Conservation (phyloP, 2,113 vertebrate genomes). For the Lepus europaeus region DNA sequence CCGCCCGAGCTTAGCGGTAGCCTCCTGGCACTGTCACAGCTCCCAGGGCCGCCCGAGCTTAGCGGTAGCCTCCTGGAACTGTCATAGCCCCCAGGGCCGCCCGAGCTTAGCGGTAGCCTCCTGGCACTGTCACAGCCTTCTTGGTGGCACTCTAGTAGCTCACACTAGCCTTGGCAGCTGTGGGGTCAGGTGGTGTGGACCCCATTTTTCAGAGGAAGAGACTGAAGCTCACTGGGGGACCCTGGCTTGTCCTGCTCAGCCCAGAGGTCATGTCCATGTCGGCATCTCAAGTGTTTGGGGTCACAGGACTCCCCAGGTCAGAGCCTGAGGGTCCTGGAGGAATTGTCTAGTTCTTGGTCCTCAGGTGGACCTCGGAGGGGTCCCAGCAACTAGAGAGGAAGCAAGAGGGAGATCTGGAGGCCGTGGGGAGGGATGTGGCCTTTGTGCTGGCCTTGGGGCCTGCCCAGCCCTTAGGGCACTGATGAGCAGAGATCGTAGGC, state of each 20-base stretch:
- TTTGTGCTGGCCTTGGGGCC: neutral
- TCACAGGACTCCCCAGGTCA: neutral
- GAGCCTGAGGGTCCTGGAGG: neutral
- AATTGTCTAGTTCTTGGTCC: neutral
- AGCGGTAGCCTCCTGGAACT: fast-evolving
- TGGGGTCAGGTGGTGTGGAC: fast-evolving
- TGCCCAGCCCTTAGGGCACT: fast-evolving
- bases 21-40: neutral
- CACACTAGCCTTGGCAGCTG: neutral
- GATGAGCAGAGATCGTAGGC: neutral
- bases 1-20: neutral
- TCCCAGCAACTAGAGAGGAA: neutral
- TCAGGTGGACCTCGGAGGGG: neutral
- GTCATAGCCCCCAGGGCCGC: neutral
- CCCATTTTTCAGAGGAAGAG: neutral
- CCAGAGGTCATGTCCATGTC: neutral
- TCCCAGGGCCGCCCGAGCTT: neutral
- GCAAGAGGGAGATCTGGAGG: neutral
- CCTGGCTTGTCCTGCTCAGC: neutral
- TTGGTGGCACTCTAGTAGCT: neutral
- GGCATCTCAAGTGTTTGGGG: neutral
- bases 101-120: fast-evolving
- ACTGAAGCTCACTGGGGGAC: neutral
- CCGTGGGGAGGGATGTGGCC: fast-evolving
- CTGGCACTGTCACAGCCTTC: neutral